A percentile compares a stretch with the other conserved stretches of the same genome.
These are phyloP conservation scores for Sibirionetta formosa DNA, from an alignment of 2,797 vertebrate genomes.

Conservation along the genomic window DNA sequence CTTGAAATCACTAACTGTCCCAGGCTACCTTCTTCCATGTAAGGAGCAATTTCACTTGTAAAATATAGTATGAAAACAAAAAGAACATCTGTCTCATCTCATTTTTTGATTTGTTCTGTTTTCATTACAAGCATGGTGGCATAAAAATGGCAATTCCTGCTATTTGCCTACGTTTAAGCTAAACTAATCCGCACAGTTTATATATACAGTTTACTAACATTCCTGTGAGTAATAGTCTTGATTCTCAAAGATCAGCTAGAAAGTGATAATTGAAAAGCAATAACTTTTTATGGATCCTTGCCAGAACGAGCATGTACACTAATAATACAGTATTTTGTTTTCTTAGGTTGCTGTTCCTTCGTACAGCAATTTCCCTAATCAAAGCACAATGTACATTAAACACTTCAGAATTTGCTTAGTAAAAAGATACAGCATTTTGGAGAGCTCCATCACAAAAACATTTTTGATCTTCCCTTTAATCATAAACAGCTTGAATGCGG, in stretches of 20 bases:
- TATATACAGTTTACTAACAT: not conserved
- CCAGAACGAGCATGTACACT: not conserved
- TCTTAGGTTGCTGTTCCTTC: not conserved
- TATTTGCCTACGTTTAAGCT: not conserved
- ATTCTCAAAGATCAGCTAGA: conserved; percentile 1
- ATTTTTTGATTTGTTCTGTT: not conserved
- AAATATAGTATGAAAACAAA: not conserved
- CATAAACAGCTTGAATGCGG: conserved; percentile 26
- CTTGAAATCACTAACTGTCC: not conserved
- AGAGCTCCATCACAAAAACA: not conserved
- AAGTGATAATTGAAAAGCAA: conserved; percentile 40
- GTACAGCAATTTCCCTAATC: conserved; percentile 14
- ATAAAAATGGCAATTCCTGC: not conserved
- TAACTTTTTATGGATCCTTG: conserved; percentile 5
- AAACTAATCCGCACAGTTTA: not conserved
- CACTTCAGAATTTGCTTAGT: not conserved
- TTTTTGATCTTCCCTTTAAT: conserved; percentile 40
- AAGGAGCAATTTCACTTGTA: not conserved
- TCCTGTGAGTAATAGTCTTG: not conserved
- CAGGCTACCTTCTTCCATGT: not conserved
- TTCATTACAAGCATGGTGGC: not conserved
- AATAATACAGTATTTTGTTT: not conserved
- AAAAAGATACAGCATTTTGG: conserved; percentile 8
- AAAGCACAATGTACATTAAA: not conserved
- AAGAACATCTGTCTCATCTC: not conserved